These are phyloP conservation scores for Hemichromis elongatus DNA, from an alignment of 2,113 vertebrate species.

Conservation along the genomic window DNA sequence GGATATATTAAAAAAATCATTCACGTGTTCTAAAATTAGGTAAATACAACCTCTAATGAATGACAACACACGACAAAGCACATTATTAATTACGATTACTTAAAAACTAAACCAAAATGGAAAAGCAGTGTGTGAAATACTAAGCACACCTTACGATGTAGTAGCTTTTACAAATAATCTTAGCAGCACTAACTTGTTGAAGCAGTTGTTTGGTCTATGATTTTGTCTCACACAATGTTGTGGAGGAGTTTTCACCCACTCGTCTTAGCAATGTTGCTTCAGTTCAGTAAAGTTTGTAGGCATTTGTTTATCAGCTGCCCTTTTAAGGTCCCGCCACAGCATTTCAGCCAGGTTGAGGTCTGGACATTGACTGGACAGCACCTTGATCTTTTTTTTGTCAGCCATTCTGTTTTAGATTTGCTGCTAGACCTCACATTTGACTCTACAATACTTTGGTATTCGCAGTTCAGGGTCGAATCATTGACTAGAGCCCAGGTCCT, in stretches of 20 bases:
- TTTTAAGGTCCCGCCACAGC: neutral
- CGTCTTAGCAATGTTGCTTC: neutral
- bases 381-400: neutral
- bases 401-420: neutral
- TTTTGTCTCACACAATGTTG: neutral
- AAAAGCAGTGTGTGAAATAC: neutral
- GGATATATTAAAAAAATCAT: neutral
- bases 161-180: neutral
- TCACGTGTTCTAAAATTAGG: neutral
- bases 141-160: neutral
- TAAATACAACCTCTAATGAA: neutral
- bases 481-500: neutral
- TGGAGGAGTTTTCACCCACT: neutral
- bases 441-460: neutral
- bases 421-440: neutral
- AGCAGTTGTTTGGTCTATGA: neutral
- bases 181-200: neutral
- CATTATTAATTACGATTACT: neutral
- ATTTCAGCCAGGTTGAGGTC: neutral
- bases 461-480: neutral
- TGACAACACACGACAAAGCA: neutral
- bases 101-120: neutral
- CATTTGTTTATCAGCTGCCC: neutral
- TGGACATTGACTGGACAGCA: neutral
- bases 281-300: neutral